Conservation (phyloP, 2,113 vertebrate genomes). For the Pipra filicauda region DNA sequence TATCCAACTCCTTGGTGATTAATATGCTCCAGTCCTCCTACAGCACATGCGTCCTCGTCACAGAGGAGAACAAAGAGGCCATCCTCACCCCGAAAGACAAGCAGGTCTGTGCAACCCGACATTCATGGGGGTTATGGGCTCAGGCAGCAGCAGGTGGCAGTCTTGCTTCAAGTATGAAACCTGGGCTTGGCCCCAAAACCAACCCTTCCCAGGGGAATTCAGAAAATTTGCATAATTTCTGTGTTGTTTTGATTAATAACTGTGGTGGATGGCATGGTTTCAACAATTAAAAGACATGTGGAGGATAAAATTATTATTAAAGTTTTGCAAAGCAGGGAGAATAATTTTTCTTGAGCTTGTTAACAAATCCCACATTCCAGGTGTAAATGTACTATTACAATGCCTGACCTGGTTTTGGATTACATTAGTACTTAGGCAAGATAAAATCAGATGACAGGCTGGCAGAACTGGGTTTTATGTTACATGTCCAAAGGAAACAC, state of each 20-base stretch:
- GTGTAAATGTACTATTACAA: background rate
- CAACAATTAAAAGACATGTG: background rate
- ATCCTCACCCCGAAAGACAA: constrained; percentile 84
- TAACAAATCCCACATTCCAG: background rate
- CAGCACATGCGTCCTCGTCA: constrained; percentile 88
- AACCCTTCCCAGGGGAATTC: background rate
- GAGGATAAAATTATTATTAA: background rate
- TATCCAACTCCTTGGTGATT: constrained; percentile 91
- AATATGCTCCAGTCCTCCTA: constrained; percentile 95
- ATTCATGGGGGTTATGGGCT: background rate
- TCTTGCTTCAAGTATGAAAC: background rate
- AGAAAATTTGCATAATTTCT: background rate
- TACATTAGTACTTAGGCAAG: background rate
- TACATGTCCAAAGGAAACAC: background rate
- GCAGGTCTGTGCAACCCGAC: constrained; percentile 71
- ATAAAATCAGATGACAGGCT: background rate
- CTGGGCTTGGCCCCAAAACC: too few species aligned
- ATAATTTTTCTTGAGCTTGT: background rate
- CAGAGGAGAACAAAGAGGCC: constrained; percentile 90
- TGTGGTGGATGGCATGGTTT: background rate
- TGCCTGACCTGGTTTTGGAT: background rate
- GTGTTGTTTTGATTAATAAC: background rate
- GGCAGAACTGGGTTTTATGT: background rate
- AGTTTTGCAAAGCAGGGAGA: background rate
- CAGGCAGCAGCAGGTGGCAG: constrained; percentile 25